These are phyloP conservation scores for Ophion slaviceki DNA, from an alignment of 2,888 invertebrate genomes.

Conservation along the genomic window DNA sequence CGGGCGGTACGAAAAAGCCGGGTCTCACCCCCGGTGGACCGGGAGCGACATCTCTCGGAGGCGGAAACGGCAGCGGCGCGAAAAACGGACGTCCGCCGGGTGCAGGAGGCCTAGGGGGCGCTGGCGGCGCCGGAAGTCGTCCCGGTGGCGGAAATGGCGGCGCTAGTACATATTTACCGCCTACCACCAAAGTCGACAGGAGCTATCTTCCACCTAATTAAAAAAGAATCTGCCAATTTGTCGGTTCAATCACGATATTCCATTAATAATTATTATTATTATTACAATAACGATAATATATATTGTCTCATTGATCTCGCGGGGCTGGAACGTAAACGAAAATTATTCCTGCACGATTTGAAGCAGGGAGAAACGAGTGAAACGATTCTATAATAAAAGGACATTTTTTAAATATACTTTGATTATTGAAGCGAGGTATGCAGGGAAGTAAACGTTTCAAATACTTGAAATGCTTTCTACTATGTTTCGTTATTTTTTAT, in stretches of 20 bases:
- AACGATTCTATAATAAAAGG: constrained; percentile 16
- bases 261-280: constrained; percentile 10
- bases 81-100: constrained; percentile 10
- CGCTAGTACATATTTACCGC: constrained; percentile 72
- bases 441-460: constrained; percentile 31
- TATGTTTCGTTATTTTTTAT: not conserved
- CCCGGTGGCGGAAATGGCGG: constrained; percentile 55
- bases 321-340: constrained; percentile 23
- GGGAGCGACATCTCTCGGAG: constrained; percentile 55
- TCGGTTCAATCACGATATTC: not conserved
- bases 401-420: constrained; percentile 6
- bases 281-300: constrained; percentile 6
- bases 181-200: constrained; percentile 73
- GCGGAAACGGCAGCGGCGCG: constrained; percentile 46
- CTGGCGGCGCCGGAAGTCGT: constrained; percentile 43
- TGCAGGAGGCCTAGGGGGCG: constrained; percentile 25
- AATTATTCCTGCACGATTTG: not conserved
- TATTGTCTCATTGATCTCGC: constrained; percentile 51
- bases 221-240: constrained; percentile 21
- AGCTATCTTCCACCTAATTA: constrained; percentile 77
- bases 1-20: constrained; percentile 49
- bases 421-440: not conserved
- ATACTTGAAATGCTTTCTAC: constrained; percentile 31
- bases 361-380: constrained; percentile 1
- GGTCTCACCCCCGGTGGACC: constrained; percentile 62